These are phyloP conservation scores for Heterocephalus glaber DNA, from an alignment of 2,113 vertebrate species.

Conservation along the genomic window DNA sequence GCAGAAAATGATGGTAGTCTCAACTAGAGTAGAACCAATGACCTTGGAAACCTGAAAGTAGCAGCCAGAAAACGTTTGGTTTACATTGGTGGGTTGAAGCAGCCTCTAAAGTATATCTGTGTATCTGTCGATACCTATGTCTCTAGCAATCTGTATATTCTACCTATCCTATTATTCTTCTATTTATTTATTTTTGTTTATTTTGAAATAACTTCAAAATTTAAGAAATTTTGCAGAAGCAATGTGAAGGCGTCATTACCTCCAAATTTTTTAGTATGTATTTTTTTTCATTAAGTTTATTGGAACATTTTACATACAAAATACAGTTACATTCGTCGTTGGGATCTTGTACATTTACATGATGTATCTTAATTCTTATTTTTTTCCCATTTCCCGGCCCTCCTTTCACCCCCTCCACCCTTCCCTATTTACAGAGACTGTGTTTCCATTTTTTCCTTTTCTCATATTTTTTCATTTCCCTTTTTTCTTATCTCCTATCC, in stretches of 20 bases:
- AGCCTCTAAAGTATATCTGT: not conserved
- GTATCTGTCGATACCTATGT: not conserved
- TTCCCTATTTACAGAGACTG: too few relatives aligned
- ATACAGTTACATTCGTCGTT: too few relatives aligned
- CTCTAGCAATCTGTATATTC: not conserved
- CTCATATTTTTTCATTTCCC: too few relatives aligned
- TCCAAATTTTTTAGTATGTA: not conserved
- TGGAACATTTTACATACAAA: too few relatives aligned
- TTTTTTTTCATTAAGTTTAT: too few relatives aligned
- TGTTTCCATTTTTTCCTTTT: too few relatives aligned
- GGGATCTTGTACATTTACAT: too few relatives aligned
- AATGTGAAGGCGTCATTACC: not conserved
- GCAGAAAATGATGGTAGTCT: not conserved
- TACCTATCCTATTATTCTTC: not conserved
- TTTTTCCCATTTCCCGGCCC: too few relatives aligned
- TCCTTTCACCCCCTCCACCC: too few relatives aligned
- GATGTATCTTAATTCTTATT: too few relatives aligned
- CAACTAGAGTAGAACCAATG: not conserved
- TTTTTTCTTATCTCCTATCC: too few relatives aligned
- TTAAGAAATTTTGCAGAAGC: not conserved
- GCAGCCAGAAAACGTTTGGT: not conserved
- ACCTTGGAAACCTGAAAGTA: not conserved
- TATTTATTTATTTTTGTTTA: not conserved
- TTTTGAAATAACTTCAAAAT: constrained; percentile 44
- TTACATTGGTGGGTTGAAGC: not conserved